phyloP scores from a whole-genome alignment of 2,888 invertebrate species.

The Euproctis similis region DNA sequence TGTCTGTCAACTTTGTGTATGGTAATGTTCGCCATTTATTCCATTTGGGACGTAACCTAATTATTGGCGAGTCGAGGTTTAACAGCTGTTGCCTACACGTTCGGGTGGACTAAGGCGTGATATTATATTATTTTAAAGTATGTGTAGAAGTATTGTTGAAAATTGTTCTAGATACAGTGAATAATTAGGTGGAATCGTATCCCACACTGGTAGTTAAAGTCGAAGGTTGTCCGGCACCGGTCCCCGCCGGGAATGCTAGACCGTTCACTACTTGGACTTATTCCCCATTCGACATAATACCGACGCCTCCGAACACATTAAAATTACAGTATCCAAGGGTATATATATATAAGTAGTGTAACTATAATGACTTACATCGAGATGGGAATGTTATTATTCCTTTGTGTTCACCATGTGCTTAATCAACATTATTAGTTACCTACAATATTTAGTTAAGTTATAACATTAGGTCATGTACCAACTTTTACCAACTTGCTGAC shows the following conservation, averaged over 20 bases:
- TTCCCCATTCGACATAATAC: constrained; percentile 51
- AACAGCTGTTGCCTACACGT: no score
- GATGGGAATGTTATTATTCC: constrained; percentile 68
- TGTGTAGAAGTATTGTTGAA: no score
- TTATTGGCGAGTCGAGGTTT: no score
- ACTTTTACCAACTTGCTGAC: no score
- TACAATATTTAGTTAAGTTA: constrained; percentile 29
- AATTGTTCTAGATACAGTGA: no score
- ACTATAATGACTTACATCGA: constrained; percentile 56
- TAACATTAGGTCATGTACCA: constrained; percentile 10
- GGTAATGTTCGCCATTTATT: no score
- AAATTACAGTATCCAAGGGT: constrained; percentile 71
- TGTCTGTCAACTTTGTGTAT: no score
- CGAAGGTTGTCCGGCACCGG: constrained; percentile 24
- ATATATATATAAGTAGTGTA: constrained; percentile 44
- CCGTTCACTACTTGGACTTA: constrained; percentile 33
- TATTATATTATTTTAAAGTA: no score
- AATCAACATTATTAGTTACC: constrained; percentile 62
- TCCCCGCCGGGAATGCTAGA: constrained; percentile 43
- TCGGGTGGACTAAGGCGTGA: no score
- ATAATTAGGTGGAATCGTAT: constrained; percentile 13
- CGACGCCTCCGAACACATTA: constrained; percentile 66
- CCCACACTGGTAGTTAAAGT: constrained; percentile 15
- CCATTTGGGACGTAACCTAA: no score
- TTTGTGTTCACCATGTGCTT: constrained; percentile 58